phyloP scores from a whole-genome alignment of 2,113 vertebrate genomes.

The Brachionichthys hirsutus region DNA sequence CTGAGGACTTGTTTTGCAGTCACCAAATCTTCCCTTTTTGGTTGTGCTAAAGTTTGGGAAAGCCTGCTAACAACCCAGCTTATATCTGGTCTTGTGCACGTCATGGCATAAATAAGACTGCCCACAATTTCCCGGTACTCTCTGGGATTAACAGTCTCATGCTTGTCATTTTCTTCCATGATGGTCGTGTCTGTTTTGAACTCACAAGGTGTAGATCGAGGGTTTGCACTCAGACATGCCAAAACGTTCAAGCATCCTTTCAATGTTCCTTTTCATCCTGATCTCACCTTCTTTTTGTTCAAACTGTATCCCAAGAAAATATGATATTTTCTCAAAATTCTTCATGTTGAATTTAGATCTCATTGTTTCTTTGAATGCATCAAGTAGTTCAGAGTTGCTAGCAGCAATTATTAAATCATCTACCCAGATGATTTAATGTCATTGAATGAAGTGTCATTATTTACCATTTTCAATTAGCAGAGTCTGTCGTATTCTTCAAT shows the following conservation, averaged over 20 bases:
- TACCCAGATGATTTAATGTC: background rate
- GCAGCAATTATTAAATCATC: slow-evolving; percentile 45
- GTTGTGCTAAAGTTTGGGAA: background rate
- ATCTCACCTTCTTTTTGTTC: slow-evolving; percentile 15
- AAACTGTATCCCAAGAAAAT: slow-evolving; percentile 42
- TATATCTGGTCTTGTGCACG: background rate
- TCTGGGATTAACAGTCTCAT: no score
- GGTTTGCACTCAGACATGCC: slow-evolving; percentile 36
- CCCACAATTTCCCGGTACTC: slow-evolving; percentile 17
- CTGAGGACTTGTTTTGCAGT: no score
- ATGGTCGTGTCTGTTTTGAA: no score
- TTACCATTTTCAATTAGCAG: no score
- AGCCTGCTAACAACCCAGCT: background rate
- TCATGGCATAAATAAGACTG: background rate
- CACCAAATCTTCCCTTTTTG: no score
- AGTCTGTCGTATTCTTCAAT: no score
- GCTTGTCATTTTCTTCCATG: no score
- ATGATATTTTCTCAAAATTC: slow-evolving; percentile 29
- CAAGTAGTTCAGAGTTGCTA: slow-evolving; percentile 4
- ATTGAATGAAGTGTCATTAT: no score
- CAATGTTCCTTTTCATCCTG: slow-evolving; percentile 11
- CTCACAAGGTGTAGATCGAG: no score
- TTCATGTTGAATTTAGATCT: slow-evolving; percentile 33
- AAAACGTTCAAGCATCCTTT: slow-evolving; percentile 6
- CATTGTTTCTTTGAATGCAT: slow-evolving; percentile 22